phyloP scores from a whole-genome alignment of 2,888 invertebrate genomes.

The Tromatobia lineatoria region DNA sequence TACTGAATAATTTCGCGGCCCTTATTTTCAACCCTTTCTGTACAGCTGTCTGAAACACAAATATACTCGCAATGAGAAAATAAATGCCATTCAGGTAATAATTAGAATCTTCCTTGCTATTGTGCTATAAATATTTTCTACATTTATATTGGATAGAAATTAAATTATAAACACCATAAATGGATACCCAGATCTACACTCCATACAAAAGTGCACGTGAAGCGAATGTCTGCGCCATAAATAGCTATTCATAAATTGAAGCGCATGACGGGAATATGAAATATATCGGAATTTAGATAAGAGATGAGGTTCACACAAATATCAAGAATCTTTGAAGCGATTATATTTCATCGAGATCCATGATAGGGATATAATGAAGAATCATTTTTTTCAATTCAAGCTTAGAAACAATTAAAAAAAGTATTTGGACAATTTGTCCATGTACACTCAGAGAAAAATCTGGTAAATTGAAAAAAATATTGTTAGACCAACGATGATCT shows the following conservation, averaged over 20 bases:
- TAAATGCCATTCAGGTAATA: not conserved
- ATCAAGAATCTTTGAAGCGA: not conserved
- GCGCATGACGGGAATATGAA: not conserved
- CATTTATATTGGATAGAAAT: not conserved
- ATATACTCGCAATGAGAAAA: not conserved
- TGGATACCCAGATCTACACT: not conserved
- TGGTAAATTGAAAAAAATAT: too few relatives aligned
- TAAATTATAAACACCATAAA: not conserved
- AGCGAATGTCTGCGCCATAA: not conserved
- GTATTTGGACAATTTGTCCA: too few relatives aligned
- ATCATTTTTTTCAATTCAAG: not conserved
- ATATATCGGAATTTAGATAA: not conserved
- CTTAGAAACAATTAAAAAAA: not conserved
- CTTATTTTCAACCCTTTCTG: not conserved
- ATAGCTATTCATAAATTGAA: not conserved
- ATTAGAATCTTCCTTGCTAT: not conserved
- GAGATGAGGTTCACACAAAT: not conserved
- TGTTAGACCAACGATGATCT: too few relatives aligned
- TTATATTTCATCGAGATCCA: not conserved
- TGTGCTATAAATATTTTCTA: not conserved
- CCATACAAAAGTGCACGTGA: not conserved
- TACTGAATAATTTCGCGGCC: not conserved
- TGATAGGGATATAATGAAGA: not conserved
- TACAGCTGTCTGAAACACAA: not conserved
- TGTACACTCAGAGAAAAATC: too few relatives aligned